A percentile compares a stretch with the other conserved stretches of the same genome.
phyloP scores from a whole-genome alignment of 2,888 invertebrate species.

The Acanthosepion pharaonis region DNA sequence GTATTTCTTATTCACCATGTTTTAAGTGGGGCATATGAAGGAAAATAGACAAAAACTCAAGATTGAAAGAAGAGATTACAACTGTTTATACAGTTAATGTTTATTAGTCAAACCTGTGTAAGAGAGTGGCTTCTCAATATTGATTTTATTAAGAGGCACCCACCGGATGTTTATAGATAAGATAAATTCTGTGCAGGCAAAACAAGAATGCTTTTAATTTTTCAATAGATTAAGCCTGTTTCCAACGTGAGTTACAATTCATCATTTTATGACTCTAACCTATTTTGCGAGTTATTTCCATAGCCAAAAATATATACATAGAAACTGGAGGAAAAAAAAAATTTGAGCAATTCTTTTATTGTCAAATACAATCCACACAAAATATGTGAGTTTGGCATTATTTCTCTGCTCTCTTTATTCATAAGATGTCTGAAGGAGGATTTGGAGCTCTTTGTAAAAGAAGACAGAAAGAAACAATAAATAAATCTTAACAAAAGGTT shows the following conservation, averaged over 20 bases:
- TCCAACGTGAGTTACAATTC: background rate
- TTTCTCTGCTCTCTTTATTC: background rate
- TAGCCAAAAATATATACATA: background rate
- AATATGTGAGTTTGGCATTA: background rate
- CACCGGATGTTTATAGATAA: background rate
- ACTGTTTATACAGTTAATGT: background rate
- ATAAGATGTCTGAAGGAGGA: background rate
- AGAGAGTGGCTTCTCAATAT: background rate
- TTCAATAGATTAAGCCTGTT: background rate
- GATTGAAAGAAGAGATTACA: background rate
- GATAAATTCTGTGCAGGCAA: background rate
- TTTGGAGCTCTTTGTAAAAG: background rate
- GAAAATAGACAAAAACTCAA: background rate
- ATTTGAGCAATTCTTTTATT: background rate
- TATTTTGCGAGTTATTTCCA: background rate
- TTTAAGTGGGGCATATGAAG: too few relatives aligned
- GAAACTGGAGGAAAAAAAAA: background rate
- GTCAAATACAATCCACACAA: background rate
- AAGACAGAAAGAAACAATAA: background rate
- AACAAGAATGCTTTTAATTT: background rate
- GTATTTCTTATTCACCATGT: too few relatives aligned
- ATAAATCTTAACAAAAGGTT: too few relatives aligned
- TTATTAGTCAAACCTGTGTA: background rate
- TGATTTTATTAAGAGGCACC: slow-evolving; percentile 17
- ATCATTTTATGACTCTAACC: background rate